Percentiles rank a stretch among this genome's conserved stretches.
These are phyloP conservation scores for Priocnemis perturbator DNA, from an alignment of 2,888 invertebrate genomes.

Conservation along the genomic window DNA sequence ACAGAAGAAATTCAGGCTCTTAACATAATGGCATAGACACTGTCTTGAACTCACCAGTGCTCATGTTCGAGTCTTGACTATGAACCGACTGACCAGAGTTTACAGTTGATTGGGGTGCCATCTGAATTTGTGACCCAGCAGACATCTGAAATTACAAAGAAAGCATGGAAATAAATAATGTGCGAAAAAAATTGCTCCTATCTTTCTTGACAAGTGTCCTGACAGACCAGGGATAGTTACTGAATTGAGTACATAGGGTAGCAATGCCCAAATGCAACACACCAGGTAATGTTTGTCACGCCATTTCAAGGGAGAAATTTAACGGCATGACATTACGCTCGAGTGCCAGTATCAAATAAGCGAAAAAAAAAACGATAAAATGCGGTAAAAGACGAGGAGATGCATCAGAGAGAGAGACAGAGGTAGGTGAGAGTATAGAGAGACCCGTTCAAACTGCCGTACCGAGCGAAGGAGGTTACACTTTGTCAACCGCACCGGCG, in stretches of 20 bases:
- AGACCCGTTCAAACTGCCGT: neutral
- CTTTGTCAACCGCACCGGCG: conserved; percentile 44
- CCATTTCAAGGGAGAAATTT: conserved; percentile 2
- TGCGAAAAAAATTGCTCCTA: conserved; percentile 8
- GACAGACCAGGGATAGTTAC: neutral
- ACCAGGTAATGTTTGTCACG: too few species aligned
- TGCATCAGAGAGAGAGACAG: neutral
- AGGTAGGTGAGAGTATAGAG: conserved; percentile 5
- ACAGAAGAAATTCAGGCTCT: neutral
- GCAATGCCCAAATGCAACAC: too few species aligned
- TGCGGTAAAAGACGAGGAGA: too few species aligned
- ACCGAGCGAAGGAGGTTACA: conserved; percentile 48
- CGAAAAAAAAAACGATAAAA: conserved; percentile 29
- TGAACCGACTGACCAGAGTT: conserved; percentile 89
- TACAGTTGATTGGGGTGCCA: conserved; percentile 95
- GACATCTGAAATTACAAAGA: conserved; percentile 85
- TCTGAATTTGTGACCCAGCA: conserved; percentile 97
- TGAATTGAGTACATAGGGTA: too few species aligned
- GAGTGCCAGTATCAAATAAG: conserved; percentile 8
- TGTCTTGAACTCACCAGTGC: conserved; percentile 85
- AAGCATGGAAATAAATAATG: conserved; percentile 8
- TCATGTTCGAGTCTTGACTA: conserved; percentile 98
- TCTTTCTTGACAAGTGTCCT: neutral
- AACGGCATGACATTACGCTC: conserved; percentile 20
- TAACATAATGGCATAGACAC: neutral